Percentiles rank a stretch among this genome's conserved stretches.
Conservation (phyloP, 2,113 vertebrate species). For the Etia nguti region DNA sequence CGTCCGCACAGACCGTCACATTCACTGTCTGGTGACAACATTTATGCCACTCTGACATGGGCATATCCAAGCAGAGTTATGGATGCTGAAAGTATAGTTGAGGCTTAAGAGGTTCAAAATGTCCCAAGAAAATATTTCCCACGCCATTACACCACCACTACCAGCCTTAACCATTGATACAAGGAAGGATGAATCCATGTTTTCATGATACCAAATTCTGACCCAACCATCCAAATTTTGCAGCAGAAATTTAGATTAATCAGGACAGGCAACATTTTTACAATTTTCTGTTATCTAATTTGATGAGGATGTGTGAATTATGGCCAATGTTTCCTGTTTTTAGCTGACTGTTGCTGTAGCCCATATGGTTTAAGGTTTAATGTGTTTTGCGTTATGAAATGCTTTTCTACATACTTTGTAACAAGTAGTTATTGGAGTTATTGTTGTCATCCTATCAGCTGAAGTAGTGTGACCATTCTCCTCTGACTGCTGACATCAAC, state of each 20-base stretch:
- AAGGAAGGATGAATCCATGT: background rate
- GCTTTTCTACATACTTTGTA: background rate
- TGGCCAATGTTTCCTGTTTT: background rate
- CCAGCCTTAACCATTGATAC: background rate
- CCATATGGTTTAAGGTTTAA: background rate
- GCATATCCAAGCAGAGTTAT: background rate
- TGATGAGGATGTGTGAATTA: background rate
- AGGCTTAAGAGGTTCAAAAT: background rate
- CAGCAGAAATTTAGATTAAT: background rate
- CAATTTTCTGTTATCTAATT: background rate
- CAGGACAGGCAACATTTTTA: background rate
- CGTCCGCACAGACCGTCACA: background rate
- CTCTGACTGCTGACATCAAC: background rate
- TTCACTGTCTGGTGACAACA: background rate
- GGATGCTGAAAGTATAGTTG: background rate
- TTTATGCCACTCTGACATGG: background rate
- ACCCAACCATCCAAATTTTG: background rate
- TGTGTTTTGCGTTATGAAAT: background rate
- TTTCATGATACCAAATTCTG: background rate
- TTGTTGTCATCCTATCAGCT: background rate
- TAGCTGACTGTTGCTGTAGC: background rate
- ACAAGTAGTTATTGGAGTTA: background rate
- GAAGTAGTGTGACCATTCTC: background rate
- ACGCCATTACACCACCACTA: background rate
- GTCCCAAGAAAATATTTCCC: background rate